Conservation (phyloP, 2,797 vertebrate species). For the Tenualosa thibaudeaui region DNA sequence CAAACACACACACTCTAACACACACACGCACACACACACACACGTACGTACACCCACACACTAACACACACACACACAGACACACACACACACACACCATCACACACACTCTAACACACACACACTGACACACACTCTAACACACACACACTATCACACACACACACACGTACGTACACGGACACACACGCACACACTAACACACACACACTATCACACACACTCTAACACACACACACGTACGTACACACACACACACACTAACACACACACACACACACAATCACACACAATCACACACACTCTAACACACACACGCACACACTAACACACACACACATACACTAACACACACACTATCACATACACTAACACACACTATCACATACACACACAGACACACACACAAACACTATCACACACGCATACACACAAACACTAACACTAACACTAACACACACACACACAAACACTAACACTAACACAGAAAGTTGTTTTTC, state of each 20-base stretch:
- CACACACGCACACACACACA: background rate
- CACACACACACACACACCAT: constrained; percentile 4
- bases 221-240: background rate
- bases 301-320: too few relatives aligned
- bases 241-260: constrained; percentile 1
- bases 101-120: too few relatives aligned
- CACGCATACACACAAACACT: too few relatives aligned
- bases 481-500: too few relatives aligned
- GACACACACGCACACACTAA: constrained; percentile 1
- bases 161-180: too few relatives aligned
- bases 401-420: too few relatives aligned
- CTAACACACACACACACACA: constrained; percentile 9
- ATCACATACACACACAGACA: constrained; percentile 1
- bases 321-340: constrained; percentile 6
- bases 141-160: too few relatives aligned
- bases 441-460: too few relatives aligned
- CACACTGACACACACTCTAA: too few relatives aligned
- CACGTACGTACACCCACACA: too few relatives aligned
- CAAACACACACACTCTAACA: constrained; percentile 8
- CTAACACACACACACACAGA: constrained; percentile 7
- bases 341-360: background rate
- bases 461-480: too few relatives aligned
- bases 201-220: background rate
- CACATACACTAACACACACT: too few relatives aligned
- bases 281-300: constrained; percentile 1